Base-by-base conservation (phyloP, 2,888 invertebrate genomes). In the Pecten maximus region DNA sequence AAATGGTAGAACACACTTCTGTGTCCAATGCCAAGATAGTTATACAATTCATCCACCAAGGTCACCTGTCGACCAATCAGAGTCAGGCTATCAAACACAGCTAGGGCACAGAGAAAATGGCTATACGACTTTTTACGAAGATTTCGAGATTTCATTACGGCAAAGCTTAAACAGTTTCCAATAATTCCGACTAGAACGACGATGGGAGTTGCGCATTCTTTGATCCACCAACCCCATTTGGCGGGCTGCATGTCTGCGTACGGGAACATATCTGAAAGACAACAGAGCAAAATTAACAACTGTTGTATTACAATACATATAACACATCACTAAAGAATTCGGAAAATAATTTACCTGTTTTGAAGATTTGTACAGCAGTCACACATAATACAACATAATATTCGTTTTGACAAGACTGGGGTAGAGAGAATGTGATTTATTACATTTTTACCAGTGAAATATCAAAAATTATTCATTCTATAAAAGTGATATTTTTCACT, bases 121-220 rank as follows among this genome's bases (percentile, higher is more conserved):
- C 96, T 95, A 93, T 96, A 96, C 8, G 96, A 96, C 87, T 96
- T 96, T 90, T 94, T 91, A 3, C 96, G 91, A 74, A 96, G 93
- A 19, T 93, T 92, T 40, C 95, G 94, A 1, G 96, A 94, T 91
- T 95, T 95, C 96, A 96, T 96, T 8, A 96, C 95, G 10, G 95
- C 89, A 35, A 96, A 93, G 0, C 96, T 94, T 54, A 96, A 92
- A n/a, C 94, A 89, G 93, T 96, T 96, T 40, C 96, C 96, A 3
- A 95, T 92, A n/a, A 96, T 92, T 0, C 96, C 96, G 0, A 95
- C 92, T 10, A 94, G 54, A 4, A 95, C 95, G 28, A 96, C 93
- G 16, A 95, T 89, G 8, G 95, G 96, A 0, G 95, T 95, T 10
- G 94, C 91, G 8, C 95, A 88, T 89, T 95, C 95, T 88, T 95